These are phyloP conservation scores for Potamarius usumacintae DNA, from an alignment of 2,113 vertebrate species.

Conservation along the genomic window DNA sequence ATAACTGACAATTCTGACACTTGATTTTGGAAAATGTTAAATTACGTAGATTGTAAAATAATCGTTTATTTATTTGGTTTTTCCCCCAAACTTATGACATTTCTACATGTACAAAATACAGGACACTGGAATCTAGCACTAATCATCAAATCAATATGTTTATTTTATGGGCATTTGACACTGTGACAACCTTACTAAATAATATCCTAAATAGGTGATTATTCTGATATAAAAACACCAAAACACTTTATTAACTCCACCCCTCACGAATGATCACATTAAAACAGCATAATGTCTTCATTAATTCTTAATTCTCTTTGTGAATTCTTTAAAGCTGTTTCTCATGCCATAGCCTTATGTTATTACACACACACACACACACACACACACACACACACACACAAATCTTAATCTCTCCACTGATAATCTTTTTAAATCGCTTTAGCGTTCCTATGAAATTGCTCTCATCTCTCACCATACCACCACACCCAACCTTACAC, in stretches of 20 bases:
- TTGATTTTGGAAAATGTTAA: background rate
- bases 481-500: constrained; percentile 1
- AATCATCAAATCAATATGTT: background rate
- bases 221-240: background rate
- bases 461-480: background rate
- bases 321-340: background rate
- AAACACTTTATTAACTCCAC: background rate
- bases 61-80: too few relatives aligned
- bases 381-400: background rate
- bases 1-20: background rate
- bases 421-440: background rate
- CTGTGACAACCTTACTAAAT: background rate
- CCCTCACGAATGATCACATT: background rate
- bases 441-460: background rate
- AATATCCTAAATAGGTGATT: background rate
- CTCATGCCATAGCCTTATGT: background rate
- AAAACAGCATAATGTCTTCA: too few relatives aligned
- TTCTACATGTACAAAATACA: background rate
- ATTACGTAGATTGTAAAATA: background rate
- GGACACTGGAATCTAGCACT: background rate
- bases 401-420: background rate
- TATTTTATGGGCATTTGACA: background rate
- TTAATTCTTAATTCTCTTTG: too few relatives aligned
- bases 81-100: too few relatives aligned
- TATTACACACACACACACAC: too few relatives aligned